phyloP scores from a whole-genome alignment of 1,140 invertebrate species.

The Drosophila sturtevanti region DNA sequence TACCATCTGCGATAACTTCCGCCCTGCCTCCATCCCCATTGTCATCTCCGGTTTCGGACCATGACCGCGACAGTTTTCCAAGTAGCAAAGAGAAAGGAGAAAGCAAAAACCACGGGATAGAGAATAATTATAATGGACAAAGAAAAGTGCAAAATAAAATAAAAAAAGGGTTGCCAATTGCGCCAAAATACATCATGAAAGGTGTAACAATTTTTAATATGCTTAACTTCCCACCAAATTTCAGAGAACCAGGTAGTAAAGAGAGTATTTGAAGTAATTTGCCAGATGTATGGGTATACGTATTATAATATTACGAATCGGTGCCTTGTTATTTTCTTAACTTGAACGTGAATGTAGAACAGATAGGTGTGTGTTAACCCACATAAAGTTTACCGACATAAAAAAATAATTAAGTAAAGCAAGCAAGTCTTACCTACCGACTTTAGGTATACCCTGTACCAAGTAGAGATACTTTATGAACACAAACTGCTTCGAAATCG shows the following conservation, averaged over 20 bases:
- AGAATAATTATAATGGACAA: not conserved
- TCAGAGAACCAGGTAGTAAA: slow-evolving; percentile 16
- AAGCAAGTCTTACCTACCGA: too few relatives aligned
- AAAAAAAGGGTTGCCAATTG: slow-evolving; percentile 56
- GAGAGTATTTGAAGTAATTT: not conserved
- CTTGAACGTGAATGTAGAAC: too few relatives aligned
- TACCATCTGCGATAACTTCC: slow-evolving; percentile 3
- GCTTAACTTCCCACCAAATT: slow-evolving; percentile 79
- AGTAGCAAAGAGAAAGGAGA: slow-evolving; percentile 32
- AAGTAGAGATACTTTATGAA: too few relatives aligned
- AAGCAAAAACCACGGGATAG: slow-evolving; percentile 7
- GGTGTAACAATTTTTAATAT: slow-evolving; percentile 82
- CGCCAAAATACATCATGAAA: slow-evolving; percentile 77
- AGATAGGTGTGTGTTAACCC: too few relatives aligned
- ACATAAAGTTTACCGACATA: too few relatives aligned
- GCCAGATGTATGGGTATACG: not conserved
- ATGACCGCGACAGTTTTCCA: slow-evolving; percentile 69
- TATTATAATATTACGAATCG: too few relatives aligned
- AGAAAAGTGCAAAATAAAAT: slow-evolving; percentile 9
- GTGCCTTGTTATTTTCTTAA: not conserved
- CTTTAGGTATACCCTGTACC: too few relatives aligned
- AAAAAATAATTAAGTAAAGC: too few relatives aligned
- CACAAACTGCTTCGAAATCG: too few relatives aligned
- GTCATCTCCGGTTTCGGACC: slow-evolving; percentile 15
- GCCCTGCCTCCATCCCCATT: slow-evolving; percentile 10